Percentiles rank a stretch among this genome's conserved stretches.
These are phyloP conservation scores for Lindbergichthys nudifrons DNA, from an alignment of 2,797 vertebrate species.

Conservation along the genomic window DNA sequence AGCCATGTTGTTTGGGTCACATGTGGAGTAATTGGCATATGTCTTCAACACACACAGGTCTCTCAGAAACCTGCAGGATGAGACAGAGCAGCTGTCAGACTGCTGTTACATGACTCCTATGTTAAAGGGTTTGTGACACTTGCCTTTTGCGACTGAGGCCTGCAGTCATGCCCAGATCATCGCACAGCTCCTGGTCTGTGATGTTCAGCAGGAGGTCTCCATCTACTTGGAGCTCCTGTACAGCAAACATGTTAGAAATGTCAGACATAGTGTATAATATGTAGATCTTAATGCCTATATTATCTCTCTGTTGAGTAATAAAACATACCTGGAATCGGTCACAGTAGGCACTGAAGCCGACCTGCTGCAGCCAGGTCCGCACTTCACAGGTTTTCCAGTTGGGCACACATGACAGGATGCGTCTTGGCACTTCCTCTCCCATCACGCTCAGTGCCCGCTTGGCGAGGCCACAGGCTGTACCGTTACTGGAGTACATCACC, in stretches of 20 bases:
- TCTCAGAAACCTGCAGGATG: constrained; percentile 88
- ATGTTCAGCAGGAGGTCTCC: constrained; percentile 94
- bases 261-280: background rate
- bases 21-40: constrained; percentile 94
- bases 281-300: background rate
- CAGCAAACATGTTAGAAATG: background rate
- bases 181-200: constrained; percentile 89
- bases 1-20: constrained; percentile 95
- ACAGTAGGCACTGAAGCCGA: constrained; percentile 90
- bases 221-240: constrained; percentile 94
- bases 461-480: constrained; percentile 89
- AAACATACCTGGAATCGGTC: constrained; percentile 90
- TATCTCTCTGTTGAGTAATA: background rate
- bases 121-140: constrained; percentile 14
- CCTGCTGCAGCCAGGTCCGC: constrained; percentile 96
- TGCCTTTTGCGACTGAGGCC: constrained; percentile 92
- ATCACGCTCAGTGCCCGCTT: constrained; percentile 91
- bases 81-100: constrained; percentile 1
- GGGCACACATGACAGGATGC: constrained; percentile 91
- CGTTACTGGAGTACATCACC: constrained; percentile 94
- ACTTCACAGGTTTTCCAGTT: constrained; percentile 96
- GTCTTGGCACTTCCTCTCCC: constrained; percentile 92
- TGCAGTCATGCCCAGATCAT: constrained; percentile 90
- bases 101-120: background rate
- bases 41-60: constrained; percentile 95